phyloP scores from a whole-genome alignment of 2,888 invertebrate genomes.

The Parelbella ahira region DNA sequence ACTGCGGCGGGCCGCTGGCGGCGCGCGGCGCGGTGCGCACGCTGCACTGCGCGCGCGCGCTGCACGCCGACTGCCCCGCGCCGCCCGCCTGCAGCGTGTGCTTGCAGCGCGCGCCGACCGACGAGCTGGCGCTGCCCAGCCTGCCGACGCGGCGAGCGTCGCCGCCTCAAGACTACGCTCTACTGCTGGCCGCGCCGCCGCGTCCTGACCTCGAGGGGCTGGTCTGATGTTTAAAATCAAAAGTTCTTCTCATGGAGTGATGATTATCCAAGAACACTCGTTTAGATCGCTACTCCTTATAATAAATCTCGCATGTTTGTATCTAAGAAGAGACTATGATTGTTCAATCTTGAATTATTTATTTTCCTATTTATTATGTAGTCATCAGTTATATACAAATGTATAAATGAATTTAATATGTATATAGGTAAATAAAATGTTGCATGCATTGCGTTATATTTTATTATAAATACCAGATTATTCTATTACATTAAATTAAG shows the following conservation, averaged over 20 bases:
- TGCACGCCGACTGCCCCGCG: constrained; percentile 49
- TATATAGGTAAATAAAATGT: no score
- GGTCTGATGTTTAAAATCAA: constrained; percentile 44
- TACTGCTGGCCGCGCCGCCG: constrained; percentile 61
- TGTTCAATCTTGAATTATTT: no score
- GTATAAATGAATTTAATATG: no score
- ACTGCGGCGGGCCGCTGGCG: constrained; percentile 47
- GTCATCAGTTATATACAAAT: no score
- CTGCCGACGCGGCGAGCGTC: constrained; percentile 33
- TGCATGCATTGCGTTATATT: no score
- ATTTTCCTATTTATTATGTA: no score
- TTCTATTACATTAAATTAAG: no score
- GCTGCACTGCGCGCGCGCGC: constrained; percentile 60
- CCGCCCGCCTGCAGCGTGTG: constrained; percentile 50
- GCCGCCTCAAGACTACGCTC: constrained; percentile 41
- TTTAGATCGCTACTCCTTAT: no score
- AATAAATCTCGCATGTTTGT: no score
- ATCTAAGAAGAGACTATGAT: no score
- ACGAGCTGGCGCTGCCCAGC: constrained; percentile 34
- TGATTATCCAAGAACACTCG: no score
- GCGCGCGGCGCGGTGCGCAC: constrained; percentile 42
- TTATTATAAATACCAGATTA: no score
- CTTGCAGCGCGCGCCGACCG: constrained; percentile 43
- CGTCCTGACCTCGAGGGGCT: constrained; percentile 67
- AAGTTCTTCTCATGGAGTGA: constrained; percentile 9